These are phyloP conservation scores for Lacerta viridis DNA, from an alignment of 2,797 vertebrate species.

Conservation along the genomic window DNA sequence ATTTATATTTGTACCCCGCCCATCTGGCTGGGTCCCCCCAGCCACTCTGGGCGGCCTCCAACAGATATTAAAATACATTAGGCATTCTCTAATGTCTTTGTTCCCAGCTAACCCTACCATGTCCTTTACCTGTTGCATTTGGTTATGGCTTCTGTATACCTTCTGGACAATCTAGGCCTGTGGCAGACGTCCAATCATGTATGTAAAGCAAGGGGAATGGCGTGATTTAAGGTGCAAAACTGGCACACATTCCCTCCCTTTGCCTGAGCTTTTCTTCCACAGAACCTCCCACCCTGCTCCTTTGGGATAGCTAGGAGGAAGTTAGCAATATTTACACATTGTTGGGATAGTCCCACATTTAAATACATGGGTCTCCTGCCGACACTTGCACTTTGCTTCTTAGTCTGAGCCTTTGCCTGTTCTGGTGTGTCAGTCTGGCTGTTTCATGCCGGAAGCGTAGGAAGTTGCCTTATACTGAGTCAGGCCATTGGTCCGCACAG, in stretches of 20 bases:
- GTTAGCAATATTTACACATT: neutral
- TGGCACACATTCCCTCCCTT: neutral
- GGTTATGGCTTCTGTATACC: neutral
- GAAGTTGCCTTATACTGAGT: too few species aligned
- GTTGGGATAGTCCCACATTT: neutral
- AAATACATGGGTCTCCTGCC: neutral
- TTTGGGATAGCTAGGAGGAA: too few species aligned
- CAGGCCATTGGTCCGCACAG: too few species aligned
- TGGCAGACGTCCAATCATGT: neutral
- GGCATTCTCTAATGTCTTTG: neutral
- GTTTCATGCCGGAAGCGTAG: neutral
- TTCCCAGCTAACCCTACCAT: neutral
- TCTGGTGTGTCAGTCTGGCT: neutral
- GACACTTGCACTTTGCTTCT: neutral
- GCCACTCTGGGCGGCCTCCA: too few species aligned
- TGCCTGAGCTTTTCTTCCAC: neutral
- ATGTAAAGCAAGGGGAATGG: neutral
- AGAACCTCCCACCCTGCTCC: neutral
- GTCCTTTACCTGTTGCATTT: neutral
- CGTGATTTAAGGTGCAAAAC: neutral
- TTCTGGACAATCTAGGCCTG: neutral
- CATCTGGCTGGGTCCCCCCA: too few species aligned
- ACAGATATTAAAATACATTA: too few species aligned
- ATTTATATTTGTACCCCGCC: too few species aligned
- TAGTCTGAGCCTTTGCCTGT: neutral